These are phyloP conservation scores for Parauchenoglanis punctatus DNA, from an alignment of 2,797 vertebrate species.

Conservation along the genomic window DNA sequence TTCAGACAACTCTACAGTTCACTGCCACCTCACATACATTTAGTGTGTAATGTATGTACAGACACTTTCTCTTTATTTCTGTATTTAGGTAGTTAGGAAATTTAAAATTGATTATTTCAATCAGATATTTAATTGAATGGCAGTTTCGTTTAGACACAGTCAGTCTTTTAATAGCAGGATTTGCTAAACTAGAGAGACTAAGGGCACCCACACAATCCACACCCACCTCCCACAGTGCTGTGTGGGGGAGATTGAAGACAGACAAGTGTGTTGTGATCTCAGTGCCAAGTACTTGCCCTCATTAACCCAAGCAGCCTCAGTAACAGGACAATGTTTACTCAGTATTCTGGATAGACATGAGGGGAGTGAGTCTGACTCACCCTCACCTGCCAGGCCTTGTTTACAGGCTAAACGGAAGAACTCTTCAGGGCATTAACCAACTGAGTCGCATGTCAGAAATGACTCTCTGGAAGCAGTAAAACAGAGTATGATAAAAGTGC, in stretches of 20 bases:
- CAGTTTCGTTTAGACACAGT: constrained; percentile 28
- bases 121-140: background rate
- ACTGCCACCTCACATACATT: background rate
- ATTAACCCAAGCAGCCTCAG: constrained; percentile 56
- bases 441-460: constrained; percentile 5
- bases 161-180: constrained; percentile 26
- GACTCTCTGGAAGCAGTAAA: constrained; percentile 1
- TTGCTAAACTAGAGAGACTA: constrained; percentile 58
- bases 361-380: constrained; percentile 46
- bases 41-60: background rate
- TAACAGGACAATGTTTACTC: constrained; percentile 59
- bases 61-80: background rate
- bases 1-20: background rate
- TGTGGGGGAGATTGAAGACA: constrained; percentile 66
- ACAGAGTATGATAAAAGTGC: constrained; percentile 5
- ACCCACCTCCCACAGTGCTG: constrained; percentile 44
- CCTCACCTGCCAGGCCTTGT: constrained; percentile 51
- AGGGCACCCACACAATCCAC: constrained; percentile 53
- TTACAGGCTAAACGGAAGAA: constrained; percentile 43
- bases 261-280: constrained; percentile 66
- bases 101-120: constrained; percentile 3
- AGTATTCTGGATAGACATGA: constrained; percentile 45
- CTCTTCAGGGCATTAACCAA: constrained; percentile 39
- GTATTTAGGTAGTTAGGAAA: background rate
- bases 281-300: constrained; percentile 59